These are phyloP conservation scores for Neodiprion lecontei DNA, from an alignment of 1,140 invertebrate genomes.

Conservation along the genomic window DNA sequence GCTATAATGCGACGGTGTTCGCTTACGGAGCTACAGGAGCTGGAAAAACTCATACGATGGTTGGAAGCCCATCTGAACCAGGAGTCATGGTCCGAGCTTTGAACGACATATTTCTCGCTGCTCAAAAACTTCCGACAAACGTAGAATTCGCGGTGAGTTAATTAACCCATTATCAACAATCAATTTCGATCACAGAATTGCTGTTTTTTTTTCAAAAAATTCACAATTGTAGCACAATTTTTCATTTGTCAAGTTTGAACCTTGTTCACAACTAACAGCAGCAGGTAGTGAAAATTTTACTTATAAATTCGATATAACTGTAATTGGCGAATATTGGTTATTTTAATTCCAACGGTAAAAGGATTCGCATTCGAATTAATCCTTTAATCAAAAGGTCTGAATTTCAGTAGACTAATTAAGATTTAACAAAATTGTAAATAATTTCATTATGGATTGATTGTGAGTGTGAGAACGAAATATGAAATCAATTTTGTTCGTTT, in stretches of 20 bases:
- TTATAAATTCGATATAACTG: too few species aligned
- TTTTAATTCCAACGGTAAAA: too few species aligned
- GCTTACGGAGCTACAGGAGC: constrained; percentile 95
- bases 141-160: constrained; percentile 67
- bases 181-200: not conserved
- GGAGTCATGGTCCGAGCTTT: constrained; percentile 90
- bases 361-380: too few species aligned
- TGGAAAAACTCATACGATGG: constrained; percentile 93
- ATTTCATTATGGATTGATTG: too few species aligned
- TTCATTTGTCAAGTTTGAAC: not conserved
- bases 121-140: constrained; percentile 58
- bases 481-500: too few species aligned
- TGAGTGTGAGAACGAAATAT: too few species aligned
- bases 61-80: constrained; percentile 73
- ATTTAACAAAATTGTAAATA: too few species aligned
- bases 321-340: too few species aligned
- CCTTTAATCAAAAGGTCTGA: too few species aligned
- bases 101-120: constrained; percentile 81
- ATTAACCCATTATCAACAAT: constrained; percentile 14
- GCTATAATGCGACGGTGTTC: constrained; percentile 96
- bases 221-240: constrained; percentile 14
- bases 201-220: not conserved
- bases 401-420: too few species aligned
- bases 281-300: too few species aligned
- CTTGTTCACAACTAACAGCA: not conserved